These are phyloP conservation scores for Myzus persicae DNA, from an alignment of 1,140 invertebrate species.

Conservation along the genomic window DNA sequence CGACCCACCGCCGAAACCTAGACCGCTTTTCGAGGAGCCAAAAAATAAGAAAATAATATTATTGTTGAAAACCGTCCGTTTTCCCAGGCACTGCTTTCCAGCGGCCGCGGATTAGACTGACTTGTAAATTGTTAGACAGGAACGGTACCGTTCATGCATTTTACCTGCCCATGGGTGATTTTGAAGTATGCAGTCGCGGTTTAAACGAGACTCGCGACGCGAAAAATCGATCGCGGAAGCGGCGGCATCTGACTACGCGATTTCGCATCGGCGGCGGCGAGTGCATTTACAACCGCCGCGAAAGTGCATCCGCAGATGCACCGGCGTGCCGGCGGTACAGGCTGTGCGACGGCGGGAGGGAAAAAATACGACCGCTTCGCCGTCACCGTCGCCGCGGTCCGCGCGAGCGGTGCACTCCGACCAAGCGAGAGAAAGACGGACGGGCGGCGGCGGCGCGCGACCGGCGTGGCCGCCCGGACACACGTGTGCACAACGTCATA, in stretches of 20 bases:
- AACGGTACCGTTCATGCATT: no score
- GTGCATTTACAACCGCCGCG: slow-evolving; percentile 7
- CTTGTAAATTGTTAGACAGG: no score
- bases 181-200: neutral
- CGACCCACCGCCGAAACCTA: no score
- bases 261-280: neutral
- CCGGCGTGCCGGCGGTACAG: neutral
- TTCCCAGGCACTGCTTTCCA: no score
- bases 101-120: neutral
- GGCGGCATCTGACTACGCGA: neutral
- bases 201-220: neutral
- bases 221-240: neutral
- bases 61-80: no score
- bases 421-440: neutral
- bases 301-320: slow-evolving; percentile 31
- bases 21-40: no score
- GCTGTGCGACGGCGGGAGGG: neutral
- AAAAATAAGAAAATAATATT: no score
- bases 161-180: neutral
- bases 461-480: neutral
- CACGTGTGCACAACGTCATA: slow-evolving; percentile 52
- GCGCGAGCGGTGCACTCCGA: neutral
- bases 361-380: neutral
- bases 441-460: neutral
- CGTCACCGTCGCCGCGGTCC: neutral